Percentiles rank a stretch among this genome's conserved stretches.
phyloP scores from a whole-genome alignment of 2,888 invertebrate species.

The Resseliella maxima region DNA sequence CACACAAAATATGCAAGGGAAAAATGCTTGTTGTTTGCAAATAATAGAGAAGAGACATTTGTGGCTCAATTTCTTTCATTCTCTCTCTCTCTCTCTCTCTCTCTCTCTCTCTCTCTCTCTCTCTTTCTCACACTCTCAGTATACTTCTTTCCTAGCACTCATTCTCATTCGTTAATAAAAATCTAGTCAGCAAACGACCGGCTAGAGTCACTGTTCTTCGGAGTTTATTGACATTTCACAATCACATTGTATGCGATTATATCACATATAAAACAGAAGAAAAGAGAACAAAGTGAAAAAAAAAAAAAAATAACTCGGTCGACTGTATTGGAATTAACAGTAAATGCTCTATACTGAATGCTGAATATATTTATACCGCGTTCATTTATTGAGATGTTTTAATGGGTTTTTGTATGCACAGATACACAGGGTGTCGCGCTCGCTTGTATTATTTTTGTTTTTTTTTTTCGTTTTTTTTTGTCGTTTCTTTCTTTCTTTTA shows the following conservation, averaged over 20 bases:
- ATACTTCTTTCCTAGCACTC: no score
- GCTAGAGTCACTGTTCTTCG: constrained; percentile 51
- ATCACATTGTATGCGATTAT: constrained; percentile 53
- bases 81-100: background rate
- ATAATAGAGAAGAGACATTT: background rate
- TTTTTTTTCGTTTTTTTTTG: background rate
- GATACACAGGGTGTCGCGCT: background rate
- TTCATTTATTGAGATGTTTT: constrained; percentile 37
- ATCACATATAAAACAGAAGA: background rate
- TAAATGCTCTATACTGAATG: constrained; percentile 48
- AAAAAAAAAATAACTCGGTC: background rate
- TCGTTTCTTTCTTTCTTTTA: no score
- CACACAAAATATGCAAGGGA: constrained; percentile 16
- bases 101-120: background rate
- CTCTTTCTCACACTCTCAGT: no score
- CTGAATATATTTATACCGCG: constrained; percentile 29
- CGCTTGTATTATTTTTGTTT: no score
- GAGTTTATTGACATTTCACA: constrained; percentile 53
- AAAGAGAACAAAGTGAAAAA: background rate
- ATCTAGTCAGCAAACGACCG: constrained; percentile 24
- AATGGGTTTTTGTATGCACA: background rate
- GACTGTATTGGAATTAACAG: constrained; percentile 53
- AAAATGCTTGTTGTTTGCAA: background rate
- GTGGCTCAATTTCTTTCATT: background rate
- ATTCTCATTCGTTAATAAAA: constrained; percentile 9